phyloP scores from a whole-genome alignment of 1,140 invertebrate genomes.

The Gryllus bimaculatus region DNA sequence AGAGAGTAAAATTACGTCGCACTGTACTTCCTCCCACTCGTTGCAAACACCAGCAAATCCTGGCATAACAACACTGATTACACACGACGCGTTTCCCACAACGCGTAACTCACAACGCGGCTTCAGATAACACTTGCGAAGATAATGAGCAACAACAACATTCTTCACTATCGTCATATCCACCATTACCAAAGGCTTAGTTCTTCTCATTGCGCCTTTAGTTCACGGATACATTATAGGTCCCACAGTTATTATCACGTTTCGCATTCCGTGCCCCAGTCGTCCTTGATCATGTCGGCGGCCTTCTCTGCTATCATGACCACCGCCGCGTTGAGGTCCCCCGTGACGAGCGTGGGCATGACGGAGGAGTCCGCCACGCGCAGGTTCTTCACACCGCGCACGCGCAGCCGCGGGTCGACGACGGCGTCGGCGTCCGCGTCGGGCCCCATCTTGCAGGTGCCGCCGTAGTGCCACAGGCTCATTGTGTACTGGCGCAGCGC shows the following conservation, averaged over 20 bases:
- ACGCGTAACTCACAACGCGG: too few species aligned
- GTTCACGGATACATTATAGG: too few species aligned
- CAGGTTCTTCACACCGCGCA: conserved; percentile 27
- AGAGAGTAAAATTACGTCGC: too few species aligned
- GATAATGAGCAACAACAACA: too few species aligned
- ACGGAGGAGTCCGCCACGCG: conserved; percentile 29
- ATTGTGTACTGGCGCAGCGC: conserved; percentile 23
- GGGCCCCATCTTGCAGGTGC: conserved; percentile 36
- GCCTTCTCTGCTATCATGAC: conserved; percentile 50
- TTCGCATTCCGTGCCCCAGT: background rate
- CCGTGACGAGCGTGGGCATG: conserved; percentile 27
- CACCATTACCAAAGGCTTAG: too few species aligned
- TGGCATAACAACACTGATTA: too few species aligned
- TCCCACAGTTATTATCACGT: background rate
- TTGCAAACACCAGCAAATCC: too few species aligned
- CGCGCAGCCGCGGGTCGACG: conserved; percentile 28
- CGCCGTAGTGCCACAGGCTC: conserved; percentile 22
- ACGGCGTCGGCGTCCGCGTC: conserved; percentile 22
- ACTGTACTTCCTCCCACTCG: too few species aligned
- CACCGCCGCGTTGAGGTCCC: conserved; percentile 40
- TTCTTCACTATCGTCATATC: too few species aligned
- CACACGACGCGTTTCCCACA: too few species aligned
- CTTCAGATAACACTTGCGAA: too few species aligned
- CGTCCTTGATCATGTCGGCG: conserved; percentile 7
- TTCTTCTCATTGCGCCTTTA: too few species aligned